A percentile compares a stretch with the other conserved stretches of the same genome.
Evolutionary conservation across 1,140 invertebrate genomes (phyloP).

Genomic region (Homalodisca vitripennis): DNA sequence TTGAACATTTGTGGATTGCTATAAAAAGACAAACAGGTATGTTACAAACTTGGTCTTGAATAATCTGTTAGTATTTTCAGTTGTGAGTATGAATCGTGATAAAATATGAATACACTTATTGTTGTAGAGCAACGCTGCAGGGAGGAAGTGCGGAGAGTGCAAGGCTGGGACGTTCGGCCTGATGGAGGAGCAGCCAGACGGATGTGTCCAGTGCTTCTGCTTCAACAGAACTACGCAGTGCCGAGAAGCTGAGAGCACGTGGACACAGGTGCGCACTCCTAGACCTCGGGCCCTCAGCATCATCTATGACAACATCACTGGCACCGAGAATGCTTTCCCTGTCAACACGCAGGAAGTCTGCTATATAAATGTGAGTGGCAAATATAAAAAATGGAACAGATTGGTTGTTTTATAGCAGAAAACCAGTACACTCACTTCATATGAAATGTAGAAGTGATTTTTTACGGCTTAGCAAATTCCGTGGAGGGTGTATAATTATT

Average conservation of each 20-base stretch:
- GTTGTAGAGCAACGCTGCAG: slow-evolving; percentile 72
- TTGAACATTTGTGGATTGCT: no score
- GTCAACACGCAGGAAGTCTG: slow-evolving; percentile 52
- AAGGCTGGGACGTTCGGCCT: slow-evolving; percentile 82
- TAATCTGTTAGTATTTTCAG: no score
- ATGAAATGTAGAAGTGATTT: no score
- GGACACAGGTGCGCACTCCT: slow-evolving; percentile 67
- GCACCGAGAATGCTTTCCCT: slow-evolving; percentile 41
- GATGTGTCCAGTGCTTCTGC: slow-evolving; percentile 85
- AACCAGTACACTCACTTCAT: no score
- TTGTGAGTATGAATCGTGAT: no score
- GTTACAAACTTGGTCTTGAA: no score
- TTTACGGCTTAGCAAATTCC: no score
- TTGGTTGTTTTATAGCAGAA: no score
- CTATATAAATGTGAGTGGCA: slow-evolving; percentile 49
- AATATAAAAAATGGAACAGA: no score
- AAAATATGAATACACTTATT: no score
- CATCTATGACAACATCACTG: slow-evolving; percentile 48
- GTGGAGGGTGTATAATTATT: no score
- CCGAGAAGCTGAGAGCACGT: slow-evolving; percentile 71
- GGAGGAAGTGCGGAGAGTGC: slow-evolving; percentile 81
- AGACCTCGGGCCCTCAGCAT: slow-evolving; percentile 57
- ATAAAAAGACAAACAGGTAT: no score
- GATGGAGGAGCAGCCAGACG: slow-evolving; percentile 64
- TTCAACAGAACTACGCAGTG: slow-evolving; percentile 78